Percentiles rank a stretch among this genome's conserved stretches.
Evolutionary conservation across 2,888 invertebrate genomes (phyloP).

Genomic region (Drosophila niveifrons): DNA sequence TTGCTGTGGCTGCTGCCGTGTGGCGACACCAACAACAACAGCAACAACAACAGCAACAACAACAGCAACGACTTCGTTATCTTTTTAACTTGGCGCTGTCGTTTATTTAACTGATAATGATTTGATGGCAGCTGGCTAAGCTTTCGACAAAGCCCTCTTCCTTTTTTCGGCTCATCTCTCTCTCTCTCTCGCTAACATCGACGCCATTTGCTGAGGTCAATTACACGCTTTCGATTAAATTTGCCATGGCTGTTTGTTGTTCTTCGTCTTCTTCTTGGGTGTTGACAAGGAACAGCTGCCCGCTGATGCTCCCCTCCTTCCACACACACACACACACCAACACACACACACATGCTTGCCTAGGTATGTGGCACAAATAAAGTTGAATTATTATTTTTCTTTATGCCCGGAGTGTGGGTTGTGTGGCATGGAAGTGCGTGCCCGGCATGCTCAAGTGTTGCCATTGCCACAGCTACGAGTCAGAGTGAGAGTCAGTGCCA

Average conservation of each 20-base stretch:
- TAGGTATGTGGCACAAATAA: constrained; percentile 79
- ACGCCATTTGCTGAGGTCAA: constrained; percentile 78
- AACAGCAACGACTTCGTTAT: constrained; percentile 72
- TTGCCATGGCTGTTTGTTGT: constrained; percentile 63
- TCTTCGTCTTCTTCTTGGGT: constrained; percentile 46
- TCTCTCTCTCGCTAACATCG: constrained; percentile 45
- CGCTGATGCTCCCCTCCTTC: constrained; percentile 11
- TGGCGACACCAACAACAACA: constrained; percentile 35
- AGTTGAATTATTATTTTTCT: constrained; percentile 80
- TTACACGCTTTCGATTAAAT: constrained; percentile 80
- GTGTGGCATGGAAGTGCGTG: constrained; percentile 57
- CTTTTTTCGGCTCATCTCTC: constrained; percentile 15
- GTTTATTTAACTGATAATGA: constrained; percentile 79
- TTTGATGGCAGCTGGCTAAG: constrained; percentile 80
- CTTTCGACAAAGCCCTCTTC: constrained; percentile 72
- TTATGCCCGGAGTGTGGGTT: constrained; percentile 55
- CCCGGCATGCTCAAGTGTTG: constrained; percentile 76
- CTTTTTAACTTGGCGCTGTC: constrained; percentile 80
- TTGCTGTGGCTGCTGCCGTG: constrained; percentile 38
- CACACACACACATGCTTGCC: constrained; percentile 38
- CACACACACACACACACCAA: neutral
- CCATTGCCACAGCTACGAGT: constrained; percentile 61
- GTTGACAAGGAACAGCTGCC: constrained; percentile 78
- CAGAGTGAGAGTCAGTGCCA: too few relatives aligned
- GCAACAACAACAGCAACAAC: constrained; percentile 11